Percentiles rank a stretch among this genome's conserved stretches.
Evolutionary conservation across 2,797 vertebrate genomes (phyloP).

Genomic region (Lateolabrax maculatus): DNA sequence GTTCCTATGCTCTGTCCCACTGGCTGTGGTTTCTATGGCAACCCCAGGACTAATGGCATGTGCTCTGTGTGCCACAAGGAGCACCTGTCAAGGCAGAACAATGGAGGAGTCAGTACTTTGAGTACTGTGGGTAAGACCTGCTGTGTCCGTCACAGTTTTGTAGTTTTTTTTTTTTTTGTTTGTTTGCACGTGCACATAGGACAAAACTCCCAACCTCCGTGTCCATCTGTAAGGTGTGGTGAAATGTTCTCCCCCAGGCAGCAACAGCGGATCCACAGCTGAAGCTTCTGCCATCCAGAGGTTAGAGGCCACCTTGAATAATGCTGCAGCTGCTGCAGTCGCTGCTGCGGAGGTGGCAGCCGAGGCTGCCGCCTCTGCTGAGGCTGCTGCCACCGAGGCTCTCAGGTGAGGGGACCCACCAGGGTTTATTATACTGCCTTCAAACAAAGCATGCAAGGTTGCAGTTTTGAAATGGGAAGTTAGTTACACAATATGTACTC

Average conservation of each 20-base stretch:
- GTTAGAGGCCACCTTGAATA: constrained; percentile 91
- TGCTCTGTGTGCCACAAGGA: constrained; percentile 94
- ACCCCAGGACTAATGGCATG: constrained; percentile 93
- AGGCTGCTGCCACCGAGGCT: constrained; percentile 51
- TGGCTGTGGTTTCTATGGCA: constrained; percentile 93
- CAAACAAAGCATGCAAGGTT: neutral
- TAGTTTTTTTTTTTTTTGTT: neutral
- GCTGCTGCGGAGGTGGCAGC: constrained; percentile 74
- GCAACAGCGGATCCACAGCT: constrained; percentile 85
- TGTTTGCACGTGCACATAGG: neutral
- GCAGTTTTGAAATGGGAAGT: neutral
- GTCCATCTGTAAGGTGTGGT: constrained; percentile 12
- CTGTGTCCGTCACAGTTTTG: constrained; percentile 27
- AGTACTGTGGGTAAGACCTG: constrained; percentile 82
- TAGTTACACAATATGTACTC: neutral
- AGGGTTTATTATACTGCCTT: neutral
- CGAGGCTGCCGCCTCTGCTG: constrained; percentile 60
- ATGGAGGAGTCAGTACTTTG: constrained; percentile 86
- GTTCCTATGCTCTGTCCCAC: constrained; percentile 90
- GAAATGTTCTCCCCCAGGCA: constrained; percentile 70
- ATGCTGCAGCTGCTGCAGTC: constrained; percentile 85
- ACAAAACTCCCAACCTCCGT: neutral
- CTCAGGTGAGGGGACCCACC: constrained; percentile 77
- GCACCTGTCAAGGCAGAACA: constrained; percentile 91
- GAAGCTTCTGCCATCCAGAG: constrained; percentile 93